Base-by-base conservation (phyloP, 2,888 invertebrate species). In the Caenorhabditis virilis region DNA sequence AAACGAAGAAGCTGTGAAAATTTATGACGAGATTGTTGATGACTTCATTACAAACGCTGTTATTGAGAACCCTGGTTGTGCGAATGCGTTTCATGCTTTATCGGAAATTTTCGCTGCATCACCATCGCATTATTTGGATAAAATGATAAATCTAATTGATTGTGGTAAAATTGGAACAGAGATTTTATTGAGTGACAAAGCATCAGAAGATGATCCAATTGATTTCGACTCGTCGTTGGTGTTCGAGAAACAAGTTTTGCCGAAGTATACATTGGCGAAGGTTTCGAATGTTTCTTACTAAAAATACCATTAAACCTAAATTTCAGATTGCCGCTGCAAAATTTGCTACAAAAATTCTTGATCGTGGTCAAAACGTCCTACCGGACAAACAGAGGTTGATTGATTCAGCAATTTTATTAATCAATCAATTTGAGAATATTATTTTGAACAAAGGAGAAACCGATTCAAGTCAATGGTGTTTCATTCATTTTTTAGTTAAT, bases 11-110 rank as follows among this genome's bases (percentile, higher is more conserved):
- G 47, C 53, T n/a, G 23, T 46, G 4, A 41, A 54, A 15, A 47
- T 45, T 39, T 60, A 54, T 26, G 54, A 54, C 20, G n/a, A 7
- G 1, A 1, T 26, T 20, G 15, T 48, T 48, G 47, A 33, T 23
- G 38, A 36, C n/a, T 16, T 35, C 13, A 25, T 18, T 26, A 26
- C 9, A 46, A 20, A 9, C 20, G 15, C 30, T 25, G 22, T 13
- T 36, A 36, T 36, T 36, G 36, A 9, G 5, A 16, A 49, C 1
- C n/a, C 33, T n/a, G 60, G 50, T 16, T 49, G 41, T 41, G 52
- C 60, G 2, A 65, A 60, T 48, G 20, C 56, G 16, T 65, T 56
- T 26, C 59, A 60, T 41, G 56, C 45, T 13, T 47, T 65, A n/a
- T 52, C 41, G 13, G 59, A 60, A 39, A 52, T 65, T 4, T 56